Evolutionary conservation across 23 tunicate genomes (phyloP), one percentile per base, ranked within the genome.

Genomic region (Clavelina lepadiformis): DNA sequence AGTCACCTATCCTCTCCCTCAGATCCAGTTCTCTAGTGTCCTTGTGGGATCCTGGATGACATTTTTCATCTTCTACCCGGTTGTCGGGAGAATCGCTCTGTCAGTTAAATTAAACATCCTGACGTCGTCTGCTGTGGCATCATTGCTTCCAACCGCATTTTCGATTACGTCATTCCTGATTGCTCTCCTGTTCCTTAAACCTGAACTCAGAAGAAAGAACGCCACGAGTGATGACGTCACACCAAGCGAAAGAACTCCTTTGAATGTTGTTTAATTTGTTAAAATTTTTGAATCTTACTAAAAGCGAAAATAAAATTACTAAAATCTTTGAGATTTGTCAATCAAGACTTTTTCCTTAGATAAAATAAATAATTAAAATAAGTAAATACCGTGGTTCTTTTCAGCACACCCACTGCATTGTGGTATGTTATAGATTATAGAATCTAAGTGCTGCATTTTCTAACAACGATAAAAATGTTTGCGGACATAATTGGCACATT

Each of bases 21-120:
- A 69, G 50, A 57, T 69, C 38, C 38, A 51, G 1, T 79, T 79
- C 37, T 35, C 77, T 7, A 69, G 68, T 24, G 50, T 79, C 26
- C 67, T 79, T 22, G 73, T 71, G 56, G 56, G 47, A 64, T 69
- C 85, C 7, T 79, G 76, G 85, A 69, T 69, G 61, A 51, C 73
- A 20, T 79, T 69, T 46, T 79, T 79, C 29, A 55, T 79, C 33
- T 19, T 69, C 13, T 68, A 69, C 29, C 85, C 85, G 3, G 63
- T 79, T 30, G 67, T 61, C 15, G 76, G 76, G 2, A 46, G 85
- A 34, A 26, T 58, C 7, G 68, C 73, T 24, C 28, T 79, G 35
- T 33, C 58, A 35, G 58, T 11, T 18, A 25, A 19, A 7, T 32
- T 46, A 19, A 23, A 46, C 2, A 58, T n/a, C 22, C 20, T 50